Evolutionary conservation across 2,113 vertebrate species (phyloP).

Genomic region (Phylloscopus trochilus): DNA sequence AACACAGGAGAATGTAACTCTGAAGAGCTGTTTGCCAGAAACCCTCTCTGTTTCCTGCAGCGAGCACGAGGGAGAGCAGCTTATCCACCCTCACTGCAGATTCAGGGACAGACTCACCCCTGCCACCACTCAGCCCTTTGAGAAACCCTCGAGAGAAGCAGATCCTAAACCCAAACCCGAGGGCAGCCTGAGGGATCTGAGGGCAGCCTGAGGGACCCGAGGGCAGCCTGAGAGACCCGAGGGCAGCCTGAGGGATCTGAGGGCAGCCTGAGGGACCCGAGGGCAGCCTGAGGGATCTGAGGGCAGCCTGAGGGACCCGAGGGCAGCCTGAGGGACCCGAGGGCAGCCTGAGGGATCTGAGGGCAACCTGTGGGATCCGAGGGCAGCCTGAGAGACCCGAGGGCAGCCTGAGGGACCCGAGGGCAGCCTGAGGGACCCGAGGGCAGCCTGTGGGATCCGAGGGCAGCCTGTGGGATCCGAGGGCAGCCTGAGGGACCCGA

Average conservation of each 20-base stretch:
- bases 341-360: fast-evolving
- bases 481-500: no score
- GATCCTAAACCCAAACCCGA: fast-evolving
- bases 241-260: fast-evolving
- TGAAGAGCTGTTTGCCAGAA: not conserved
- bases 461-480: no score
- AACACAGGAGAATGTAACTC: fast-evolving
- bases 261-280: fast-evolving
- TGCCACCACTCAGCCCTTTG: not conserved
- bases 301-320: no score
- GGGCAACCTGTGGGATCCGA: no score
- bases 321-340: no score
- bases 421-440: fast-evolving
- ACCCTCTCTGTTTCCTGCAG: not conserved
- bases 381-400: no score
- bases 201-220: not conserved
- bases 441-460: not conserved
- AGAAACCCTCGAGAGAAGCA: not conserved
- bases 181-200: fast-evolving
- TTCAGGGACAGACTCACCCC: not conserved
- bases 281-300: fast-evolving
- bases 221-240: fast-evolving
- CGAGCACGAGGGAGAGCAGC: fast-evolving
- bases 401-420: fast-evolving
- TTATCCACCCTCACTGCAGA: not conserved